Evolutionary conservation across 2,888 invertebrate genomes (phyloP), one percentile per base, ranked within the genome.

Genomic region (Belgica antarctica): DNA sequence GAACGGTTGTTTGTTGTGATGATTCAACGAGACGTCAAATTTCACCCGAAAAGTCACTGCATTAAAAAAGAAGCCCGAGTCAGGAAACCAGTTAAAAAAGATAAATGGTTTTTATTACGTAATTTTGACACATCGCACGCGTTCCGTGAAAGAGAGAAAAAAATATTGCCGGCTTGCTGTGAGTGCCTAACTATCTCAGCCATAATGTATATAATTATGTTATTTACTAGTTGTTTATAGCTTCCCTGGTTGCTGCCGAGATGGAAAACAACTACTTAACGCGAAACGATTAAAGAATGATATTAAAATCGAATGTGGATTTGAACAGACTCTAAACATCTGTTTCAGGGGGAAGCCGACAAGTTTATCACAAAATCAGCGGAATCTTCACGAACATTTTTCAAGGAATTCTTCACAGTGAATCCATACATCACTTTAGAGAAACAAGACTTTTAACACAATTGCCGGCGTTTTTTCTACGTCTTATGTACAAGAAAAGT

Each of bases 51-150:
- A 46, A 46, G 7, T 22, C 12, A 52, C 52, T 8, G 22, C 7
- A 31, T 31, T 31, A 12, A 31, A 31, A 12, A 31, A 52, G 12
- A 52, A 41, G 10, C 31, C 41, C n/a, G 22, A 41, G 34, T 3
- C 19, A 19, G 17, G 22, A 52, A 22, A 52, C 34, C 17, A 19
- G 52, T 52, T 52, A 12, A 17, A 25, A n/a, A 59, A 25, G 59
- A 59, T 59, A 59, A 59, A 59, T 27, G 25, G 59, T 27, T 59
- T 7, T 59, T 59, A 25, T 27, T 24, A 25, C 27, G 59, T 27
- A 24, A 59, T 59, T 59, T 59, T 59, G 59, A 59, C 59, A 59
- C 59, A 8, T 59, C 25, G 59, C 59, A 59, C 59, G 59, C 59
- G 59, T 59, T 25, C 22, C 59, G 27, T 22, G 41, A 17, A 22